phyloP scores from a whole-genome alignment of 2,888 invertebrate genomes.

The Hyppa rectilinea region DNA sequence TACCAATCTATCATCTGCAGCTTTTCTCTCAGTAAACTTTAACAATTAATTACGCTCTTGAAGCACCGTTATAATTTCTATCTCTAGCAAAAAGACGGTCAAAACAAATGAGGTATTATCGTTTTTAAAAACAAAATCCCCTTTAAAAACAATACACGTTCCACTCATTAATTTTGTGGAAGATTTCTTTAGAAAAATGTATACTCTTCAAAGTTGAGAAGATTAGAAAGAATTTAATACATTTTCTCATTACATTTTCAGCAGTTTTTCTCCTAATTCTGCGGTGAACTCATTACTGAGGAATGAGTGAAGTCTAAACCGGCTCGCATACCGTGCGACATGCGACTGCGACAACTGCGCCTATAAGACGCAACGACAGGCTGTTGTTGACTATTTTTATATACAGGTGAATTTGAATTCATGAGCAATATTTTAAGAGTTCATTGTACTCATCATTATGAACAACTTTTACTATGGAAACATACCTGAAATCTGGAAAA shows the following conservation, averaged over 20 bases:
- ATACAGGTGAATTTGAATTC: too few species aligned
- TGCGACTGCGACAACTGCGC: background rate
- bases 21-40: background rate
- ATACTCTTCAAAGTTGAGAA: constrained; percentile 40
- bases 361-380: background rate
- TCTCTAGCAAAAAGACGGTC: background rate
- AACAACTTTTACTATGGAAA: too few species aligned
- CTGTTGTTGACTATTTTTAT: background rate
- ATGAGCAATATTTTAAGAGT: too few species aligned
- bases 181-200: constrained; percentile 39
- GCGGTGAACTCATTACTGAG: constrained; percentile 67
- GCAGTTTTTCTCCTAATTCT: constrained; percentile 64
- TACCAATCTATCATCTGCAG: background rate
- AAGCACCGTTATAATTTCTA: constrained; percentile 1
- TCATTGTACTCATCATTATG: too few species aligned
- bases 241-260: constrained; percentile 69
- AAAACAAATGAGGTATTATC: constrained; percentile 33
- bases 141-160: constrained; percentile 32
- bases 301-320: constrained; percentile 63
- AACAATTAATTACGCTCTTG: background rate
- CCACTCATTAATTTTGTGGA: constrained; percentile 44
- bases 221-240: constrained; percentile 65
- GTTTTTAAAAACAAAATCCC: constrained; percentile 21
- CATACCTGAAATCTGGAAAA: too few species aligned
- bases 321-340: background rate